These are phyloP conservation scores for Drosophila asahinai DNA, from an alignment of 1,140 invertebrate species.

Conservation along the genomic window DNA sequence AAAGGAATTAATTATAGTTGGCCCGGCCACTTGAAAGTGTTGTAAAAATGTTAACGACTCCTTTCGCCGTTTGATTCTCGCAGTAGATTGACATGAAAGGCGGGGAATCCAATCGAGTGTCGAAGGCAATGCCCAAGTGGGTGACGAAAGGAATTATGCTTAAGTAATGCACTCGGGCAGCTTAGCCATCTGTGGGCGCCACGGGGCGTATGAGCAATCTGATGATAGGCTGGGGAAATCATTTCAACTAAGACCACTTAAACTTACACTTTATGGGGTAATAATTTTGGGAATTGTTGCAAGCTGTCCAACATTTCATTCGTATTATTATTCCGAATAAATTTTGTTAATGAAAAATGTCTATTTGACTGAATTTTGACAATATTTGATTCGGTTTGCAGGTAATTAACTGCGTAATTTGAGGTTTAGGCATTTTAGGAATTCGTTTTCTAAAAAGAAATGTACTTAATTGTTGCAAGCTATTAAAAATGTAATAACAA, in stretches of 20 bases:
- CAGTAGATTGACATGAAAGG: not conserved
- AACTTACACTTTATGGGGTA: slow-evolving; percentile 11
- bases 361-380: not conserved
- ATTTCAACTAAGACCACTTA: slow-evolving; percentile 6
- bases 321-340: not conserved
- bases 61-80: slow-evolving; percentile 24
- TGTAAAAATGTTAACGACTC: slow-evolving; percentile 65
- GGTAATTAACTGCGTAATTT: not conserved
- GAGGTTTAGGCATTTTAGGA: not conserved
- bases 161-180: slow-evolving; percentile 11
- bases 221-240: slow-evolving; percentile 2
- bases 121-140: slow-evolving; percentile 2
- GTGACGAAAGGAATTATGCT: slow-evolving; percentile 29
- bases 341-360: slow-evolving; percentile 1
- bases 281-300: slow-evolving; percentile 19
- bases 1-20: slow-evolving; percentile 70
- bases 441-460: not conserved
- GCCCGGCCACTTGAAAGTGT: slow-evolving; percentile 48
- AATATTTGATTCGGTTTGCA: not conserved
- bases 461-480: not conserved
- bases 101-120: not conserved
- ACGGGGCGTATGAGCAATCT: slow-evolving; percentile 27
- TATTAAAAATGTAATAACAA: not conserved
- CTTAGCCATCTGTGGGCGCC: not conserved
- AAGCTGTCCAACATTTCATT: not conserved